Evolutionary conservation across 2,113 vertebrate genomes (phyloP).

Genomic region (Rhagologus leucostigma): DNA sequence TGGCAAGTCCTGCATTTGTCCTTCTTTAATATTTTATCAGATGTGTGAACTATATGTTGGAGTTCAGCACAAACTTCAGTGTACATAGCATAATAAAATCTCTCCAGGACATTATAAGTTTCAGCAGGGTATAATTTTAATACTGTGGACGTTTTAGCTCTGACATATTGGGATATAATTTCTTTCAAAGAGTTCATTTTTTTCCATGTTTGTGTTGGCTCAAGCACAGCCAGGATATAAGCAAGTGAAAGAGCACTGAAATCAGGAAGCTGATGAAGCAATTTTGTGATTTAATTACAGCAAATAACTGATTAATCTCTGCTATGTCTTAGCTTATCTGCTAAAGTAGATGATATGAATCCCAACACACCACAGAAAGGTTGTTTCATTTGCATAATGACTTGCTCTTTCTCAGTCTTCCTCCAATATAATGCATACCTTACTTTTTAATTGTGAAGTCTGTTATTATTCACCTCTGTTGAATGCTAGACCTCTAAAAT

Average conservation of each 20-base stretch:
- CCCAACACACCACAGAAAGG: not conserved
- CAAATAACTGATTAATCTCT: slow-evolving; percentile 57
- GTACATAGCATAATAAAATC: slow-evolving; percentile 7
- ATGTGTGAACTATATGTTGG: not conserved
- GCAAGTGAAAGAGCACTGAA: not conserved
- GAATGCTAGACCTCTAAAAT: slow-evolving; percentile 22
- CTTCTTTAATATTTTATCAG: slow-evolving; percentile 59
- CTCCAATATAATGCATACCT: slow-evolving; percentile 21
- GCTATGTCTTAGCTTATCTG: slow-evolving; percentile 33
- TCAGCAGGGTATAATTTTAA: slow-evolving; percentile 8
- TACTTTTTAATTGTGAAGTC: slow-evolving; percentile 10
- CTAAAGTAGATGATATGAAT: slow-evolving; percentile 17
- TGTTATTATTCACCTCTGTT: slow-evolving; percentile 2
- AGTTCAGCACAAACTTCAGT: slow-evolving; percentile 20
- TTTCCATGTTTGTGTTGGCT: not conserved
- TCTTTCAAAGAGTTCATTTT: slow-evolving; percentile 39
- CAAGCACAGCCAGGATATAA: not conserved
- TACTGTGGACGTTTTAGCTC: not conserved
- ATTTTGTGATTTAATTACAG: slow-evolving; percentile 17
- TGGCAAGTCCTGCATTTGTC: slow-evolving; percentile 33
- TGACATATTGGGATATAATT: slow-evolving; percentile 36
- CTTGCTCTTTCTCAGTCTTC: slow-evolving; percentile 18
- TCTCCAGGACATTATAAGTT: slow-evolving; percentile 32
- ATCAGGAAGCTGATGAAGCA: not conserved
- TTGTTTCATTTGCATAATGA: slow-evolving; percentile 45